These are phyloP conservation scores for Tragelaphus strepsiceros DNA, from an alignment of 2,113 vertebrate species.

Conservation along the genomic window DNA sequence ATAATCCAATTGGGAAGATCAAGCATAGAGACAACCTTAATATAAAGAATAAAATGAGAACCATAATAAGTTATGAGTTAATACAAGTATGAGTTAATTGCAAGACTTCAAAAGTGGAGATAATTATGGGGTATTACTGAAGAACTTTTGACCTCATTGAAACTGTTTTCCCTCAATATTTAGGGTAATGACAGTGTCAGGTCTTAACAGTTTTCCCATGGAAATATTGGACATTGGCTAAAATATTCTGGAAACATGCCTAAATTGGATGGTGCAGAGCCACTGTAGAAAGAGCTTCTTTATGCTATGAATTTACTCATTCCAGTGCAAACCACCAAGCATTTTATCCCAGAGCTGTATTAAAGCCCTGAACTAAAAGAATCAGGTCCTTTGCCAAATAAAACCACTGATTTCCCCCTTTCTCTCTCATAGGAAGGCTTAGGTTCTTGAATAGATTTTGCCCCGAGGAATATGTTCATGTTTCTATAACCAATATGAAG, in stretches of 20 bases:
- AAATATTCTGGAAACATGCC: background rate
- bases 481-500: background rate
- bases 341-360: background rate
- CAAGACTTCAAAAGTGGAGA: slow-evolving; percentile 4
- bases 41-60: background rate
- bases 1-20: background rate
- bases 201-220: background rate
- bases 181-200: background rate
- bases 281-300: background rate
- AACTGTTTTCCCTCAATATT: background rate
- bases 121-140: background rate
- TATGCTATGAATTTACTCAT: background rate
- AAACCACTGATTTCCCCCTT: background rate
- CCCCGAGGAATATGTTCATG: background rate
- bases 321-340: background rate
- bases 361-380: background rate
- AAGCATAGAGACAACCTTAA: background rate
- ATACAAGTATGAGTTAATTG: slow-evolving; percentile 26
- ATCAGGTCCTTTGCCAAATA: background rate
- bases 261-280: background rate
- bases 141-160: slow-evolving; percentile 29
- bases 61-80: background rate
- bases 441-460: background rate
- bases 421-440: background rate
- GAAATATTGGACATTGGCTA: background rate